These are phyloP conservation scores for Fukomys damarensis DNA, from an alignment of 2,113 vertebrate species.

Conservation along the genomic window DNA sequence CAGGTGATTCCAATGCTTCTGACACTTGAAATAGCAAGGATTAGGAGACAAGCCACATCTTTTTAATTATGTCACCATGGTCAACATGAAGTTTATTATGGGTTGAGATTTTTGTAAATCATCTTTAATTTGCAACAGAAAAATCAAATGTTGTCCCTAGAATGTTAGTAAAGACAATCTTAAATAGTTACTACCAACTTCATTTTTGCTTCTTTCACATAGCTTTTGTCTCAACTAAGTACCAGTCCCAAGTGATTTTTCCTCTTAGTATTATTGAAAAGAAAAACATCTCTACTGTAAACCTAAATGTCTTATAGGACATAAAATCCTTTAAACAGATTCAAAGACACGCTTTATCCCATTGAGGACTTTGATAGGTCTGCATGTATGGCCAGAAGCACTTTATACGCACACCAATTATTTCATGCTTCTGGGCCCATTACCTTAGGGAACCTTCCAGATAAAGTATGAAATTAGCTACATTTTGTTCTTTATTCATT, in stretches of 20 bases:
- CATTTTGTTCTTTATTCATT: neutral
- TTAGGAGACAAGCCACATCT: neutral
- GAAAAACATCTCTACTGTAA: neutral
- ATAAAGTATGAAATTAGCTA: neutral
- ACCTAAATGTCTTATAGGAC: neutral
- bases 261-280: neutral
- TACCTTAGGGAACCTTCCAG: neutral
- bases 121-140: neutral
- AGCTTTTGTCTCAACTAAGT: neutral
- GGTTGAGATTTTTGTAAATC: neutral
- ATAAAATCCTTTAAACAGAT: neutral
- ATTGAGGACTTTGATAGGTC: neutral
- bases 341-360: neutral
- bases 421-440: neutral
- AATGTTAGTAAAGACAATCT: neutral
- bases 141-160: neutral
- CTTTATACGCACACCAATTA: neutral
- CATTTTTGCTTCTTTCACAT: neutral
- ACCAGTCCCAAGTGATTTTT: neutral
- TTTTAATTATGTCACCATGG: neutral
- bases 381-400: neutral
- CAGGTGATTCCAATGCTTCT: neutral
- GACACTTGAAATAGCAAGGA: neutral
- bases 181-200: neutral
- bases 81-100: neutral